Conservation (phyloP, 2,888 invertebrate genomes). For the Alloscopus bannaensis region DNA sequence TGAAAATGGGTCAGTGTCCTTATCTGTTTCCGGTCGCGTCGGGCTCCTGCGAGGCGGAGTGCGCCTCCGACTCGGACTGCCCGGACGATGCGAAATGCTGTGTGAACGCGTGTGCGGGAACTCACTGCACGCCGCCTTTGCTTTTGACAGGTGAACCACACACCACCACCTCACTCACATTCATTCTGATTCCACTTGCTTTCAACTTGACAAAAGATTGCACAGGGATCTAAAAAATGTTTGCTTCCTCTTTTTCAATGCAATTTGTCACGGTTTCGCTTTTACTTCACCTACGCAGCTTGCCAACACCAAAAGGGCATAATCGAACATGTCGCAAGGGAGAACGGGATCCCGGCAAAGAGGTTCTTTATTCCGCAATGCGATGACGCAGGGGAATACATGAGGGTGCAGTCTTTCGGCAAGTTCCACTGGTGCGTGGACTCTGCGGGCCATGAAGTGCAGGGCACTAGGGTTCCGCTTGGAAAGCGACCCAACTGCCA, state of each 20-base stretch:
- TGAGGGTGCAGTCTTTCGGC: constrained; percentile 76
- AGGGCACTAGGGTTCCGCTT: constrained; percentile 81
- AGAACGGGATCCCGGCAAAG: constrained; percentile 85
- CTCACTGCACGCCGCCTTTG: constrained; percentile 85
- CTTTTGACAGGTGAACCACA: constrained; percentile 80
- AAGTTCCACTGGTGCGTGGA: constrained; percentile 82
- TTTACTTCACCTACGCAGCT: constrained; percentile 74
- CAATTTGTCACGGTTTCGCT: no score
- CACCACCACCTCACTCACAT: no score
- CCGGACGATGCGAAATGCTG: constrained; percentile 85
- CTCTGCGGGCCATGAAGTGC: constrained; percentile 83
- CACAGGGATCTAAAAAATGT: not conserved
- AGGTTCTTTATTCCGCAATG: constrained; percentile 86
- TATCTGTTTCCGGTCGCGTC: constrained; percentile 83
- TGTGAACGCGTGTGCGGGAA: constrained; percentile 89
- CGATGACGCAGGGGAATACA: constrained; percentile 82
- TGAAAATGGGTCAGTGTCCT: constrained; percentile 84
- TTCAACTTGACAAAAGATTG: no score
- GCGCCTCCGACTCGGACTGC: constrained; percentile 86
- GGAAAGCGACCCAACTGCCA: constrained; percentile 76
- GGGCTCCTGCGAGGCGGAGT: constrained; percentile 85
- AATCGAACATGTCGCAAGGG: constrained; percentile 81
- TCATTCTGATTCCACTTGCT: no score
- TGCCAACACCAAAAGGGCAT: constrained; percentile 82
- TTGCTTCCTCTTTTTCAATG: no score